These are phyloP conservation scores for Papilio machaon DNA, from an alignment of 1,140 invertebrate species.

Conservation along the genomic window DNA sequence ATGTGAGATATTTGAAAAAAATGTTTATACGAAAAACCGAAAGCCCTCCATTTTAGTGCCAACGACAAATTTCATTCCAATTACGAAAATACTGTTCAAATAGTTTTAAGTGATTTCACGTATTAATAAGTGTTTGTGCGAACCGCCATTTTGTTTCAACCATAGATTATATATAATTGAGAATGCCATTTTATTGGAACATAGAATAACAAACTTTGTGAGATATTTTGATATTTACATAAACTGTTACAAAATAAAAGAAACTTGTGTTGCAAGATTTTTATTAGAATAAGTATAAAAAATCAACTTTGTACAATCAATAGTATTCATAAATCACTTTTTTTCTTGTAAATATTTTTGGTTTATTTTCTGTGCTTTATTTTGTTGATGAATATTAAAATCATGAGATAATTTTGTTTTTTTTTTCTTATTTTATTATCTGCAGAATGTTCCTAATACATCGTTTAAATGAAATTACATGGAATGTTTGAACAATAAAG, in stretches of 20 bases:
- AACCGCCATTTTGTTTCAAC: not conserved
- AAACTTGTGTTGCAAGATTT: slow-evolving; percentile 44
- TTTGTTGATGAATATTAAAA: slow-evolving; percentile 68
- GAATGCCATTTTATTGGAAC: not conserved
- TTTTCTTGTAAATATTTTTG: slow-evolving; percentile 60
- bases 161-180: not conserved
- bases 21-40: slow-evolving; percentile 57
- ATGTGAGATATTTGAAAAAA: slow-evolving; percentile 44
- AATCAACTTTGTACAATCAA: slow-evolving; percentile 47
- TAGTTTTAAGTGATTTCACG: slow-evolving; percentile 43
- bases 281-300: slow-evolving; percentile 47
- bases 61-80: slow-evolving; percentile 62
- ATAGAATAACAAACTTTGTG: not conserved
- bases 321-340: slow-evolving; percentile 49
- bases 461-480: not conserved
- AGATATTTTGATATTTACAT: not conserved
- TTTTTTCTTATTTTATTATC: slow-evolving; percentile 53
- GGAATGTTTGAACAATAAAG: slow-evolving; percentile 8
- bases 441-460: slow-evolving; percentile 14
- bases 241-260: not conserved
- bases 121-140: slow-evolving; percentile 32
- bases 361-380: slow-evolving; percentile 51
- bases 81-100: slow-evolving; percentile 46
- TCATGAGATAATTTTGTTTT: slow-evolving; percentile 57
- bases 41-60: slow-evolving; percentile 74